Base-by-base conservation (phyloP, 2,113 vertebrate genomes). In the Oriolus oriolus region DNA sequence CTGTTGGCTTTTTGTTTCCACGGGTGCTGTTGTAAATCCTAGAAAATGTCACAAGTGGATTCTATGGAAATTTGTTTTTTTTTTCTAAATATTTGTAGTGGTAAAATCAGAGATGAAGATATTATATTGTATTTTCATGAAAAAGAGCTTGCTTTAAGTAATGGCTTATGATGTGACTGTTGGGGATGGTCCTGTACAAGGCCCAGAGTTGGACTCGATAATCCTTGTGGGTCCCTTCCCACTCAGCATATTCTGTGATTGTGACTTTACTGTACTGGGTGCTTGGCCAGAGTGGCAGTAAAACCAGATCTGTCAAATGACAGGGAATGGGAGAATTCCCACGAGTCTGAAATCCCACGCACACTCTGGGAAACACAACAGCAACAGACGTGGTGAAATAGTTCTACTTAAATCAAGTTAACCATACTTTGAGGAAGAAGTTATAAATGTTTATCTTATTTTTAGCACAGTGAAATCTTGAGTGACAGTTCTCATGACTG, bases 401-500 rank as follows among this genome's bases (percentile, higher is more conserved):
- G 57, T 31, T 83, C 31, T 87, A 13, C 87, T 89, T 74, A 77
- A 49, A 56, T 74, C 41, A 65, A 83, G 54, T 85, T 83, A 69
- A 73, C 24, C 14, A 12, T 76, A 80, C 71, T 83, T 83, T 19
- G 37, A 73, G 26, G 37, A 68, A 80, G 70, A 90, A 60, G 31
- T 85, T 93, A 28, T 11, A 89, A 57, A 33, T 73, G 47, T 33
- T 84, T 69, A 6, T 84, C 28, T 79, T 85, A 90, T 56, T 95
- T 96, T 96, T 84, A 86, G 91, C 24, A 5, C 89, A 57, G 31
- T 44, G 37, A 80, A 73, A 41, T 73, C 42, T 80, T 89, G 84
- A 95, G 27, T 88, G 89, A 50, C 89, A 70, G n/a, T 77, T 94
- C 59, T 90, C 57, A 94, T 41, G 83, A 88, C 75, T 87, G 52